Conservation (phyloP, 2,113 vertebrate genomes). For the Lepisosteus oculatus region DNA sequence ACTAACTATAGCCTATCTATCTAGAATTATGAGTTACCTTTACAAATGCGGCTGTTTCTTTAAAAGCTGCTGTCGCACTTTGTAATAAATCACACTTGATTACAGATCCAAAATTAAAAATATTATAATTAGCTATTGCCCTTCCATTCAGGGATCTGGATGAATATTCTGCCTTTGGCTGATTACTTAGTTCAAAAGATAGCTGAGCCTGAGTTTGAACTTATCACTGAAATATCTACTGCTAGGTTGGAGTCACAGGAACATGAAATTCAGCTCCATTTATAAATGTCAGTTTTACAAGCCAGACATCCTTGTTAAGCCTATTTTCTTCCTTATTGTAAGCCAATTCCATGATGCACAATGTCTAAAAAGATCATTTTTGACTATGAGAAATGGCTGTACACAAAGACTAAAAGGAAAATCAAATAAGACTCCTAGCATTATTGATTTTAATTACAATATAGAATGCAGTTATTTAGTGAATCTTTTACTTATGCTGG, state of each 20-base stretch:
- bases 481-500: too few species aligned
- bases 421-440: slow-evolving; percentile 7
- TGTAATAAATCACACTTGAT: too few species aligned
- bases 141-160: too few species aligned
- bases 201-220: neutral
- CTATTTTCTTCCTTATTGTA: slow-evolving; percentile 9
- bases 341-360: neutral
- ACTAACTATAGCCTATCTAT: too few species aligned
- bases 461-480: slow-evolving; percentile 3
- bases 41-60: too few species aligned
- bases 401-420: slow-evolving; percentile 10
- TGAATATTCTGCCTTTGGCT: too few species aligned
- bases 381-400: slow-evolving; percentile 12
- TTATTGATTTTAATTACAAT: slow-evolving; percentile 28
- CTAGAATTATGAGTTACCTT: too few species aligned
- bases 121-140: too few species aligned
- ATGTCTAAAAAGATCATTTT: slow-evolving; percentile 12
- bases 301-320: slow-evolving; percentile 15
- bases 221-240: neutral
- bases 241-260: neutral
- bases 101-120: too few species aligned
- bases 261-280: slow-evolving; percentile 13
- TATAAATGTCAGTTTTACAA: slow-evolving; percentile 21
- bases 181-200: neutral
- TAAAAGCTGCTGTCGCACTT: too few species aligned